A percentile compares a stretch with the other conserved stretches of the same genome.
Evolutionary conservation across 2,888 invertebrate species (phyloP).

Genomic region (Ferdinandea cuprea): DNA sequence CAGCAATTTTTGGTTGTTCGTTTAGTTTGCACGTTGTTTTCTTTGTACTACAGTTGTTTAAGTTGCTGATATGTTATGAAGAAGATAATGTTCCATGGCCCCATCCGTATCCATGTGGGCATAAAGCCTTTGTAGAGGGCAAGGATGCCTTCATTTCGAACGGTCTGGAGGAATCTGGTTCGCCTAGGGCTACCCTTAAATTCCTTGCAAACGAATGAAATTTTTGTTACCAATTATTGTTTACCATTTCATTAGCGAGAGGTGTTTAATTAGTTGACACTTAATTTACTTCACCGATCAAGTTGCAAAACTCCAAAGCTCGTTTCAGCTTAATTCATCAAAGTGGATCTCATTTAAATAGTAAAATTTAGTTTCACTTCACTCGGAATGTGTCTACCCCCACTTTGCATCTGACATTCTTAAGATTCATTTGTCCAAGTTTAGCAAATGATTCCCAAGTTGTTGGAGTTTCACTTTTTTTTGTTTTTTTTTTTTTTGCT

Average conservation of each 20-base stretch:
- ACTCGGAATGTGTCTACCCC: slow-evolving; percentile 8
- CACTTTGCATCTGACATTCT: slow-evolving; percentile 43
- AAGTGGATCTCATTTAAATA: not conserved
- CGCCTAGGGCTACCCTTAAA: too few relatives aligned
- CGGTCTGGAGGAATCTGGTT: too few relatives aligned
- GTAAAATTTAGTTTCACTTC: slow-evolving; percentile 29
- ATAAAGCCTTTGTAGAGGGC: slow-evolving; percentile 97
- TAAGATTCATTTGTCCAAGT: slow-evolving; percentile 68
- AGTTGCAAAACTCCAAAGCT: too few relatives aligned
- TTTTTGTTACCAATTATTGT: too few relatives aligned
- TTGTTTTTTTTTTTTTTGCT: slow-evolving; percentile 18
- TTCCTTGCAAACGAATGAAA: too few relatives aligned
- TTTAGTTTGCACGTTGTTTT: slow-evolving; percentile 17
- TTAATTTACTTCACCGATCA: too few relatives aligned
- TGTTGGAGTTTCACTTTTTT: slow-evolving; percentile 49
- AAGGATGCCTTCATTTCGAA: slow-evolving; percentile 92
- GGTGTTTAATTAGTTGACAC: too few relatives aligned
- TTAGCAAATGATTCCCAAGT: slow-evolving; percentile 66
- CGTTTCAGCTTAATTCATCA: too few relatives aligned
- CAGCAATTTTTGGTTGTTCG: slow-evolving; percentile 57
- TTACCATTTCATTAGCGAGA: too few relatives aligned
- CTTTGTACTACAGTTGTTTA: slow-evolving; percentile 86
- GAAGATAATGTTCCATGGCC: slow-evolving; percentile 98
- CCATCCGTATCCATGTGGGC: slow-evolving; percentile 97
- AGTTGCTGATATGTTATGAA: slow-evolving; percentile 97